phyloP scores from a whole-genome alignment of 1,140 invertebrate species.

The Brachionus paranguensis region DNA sequence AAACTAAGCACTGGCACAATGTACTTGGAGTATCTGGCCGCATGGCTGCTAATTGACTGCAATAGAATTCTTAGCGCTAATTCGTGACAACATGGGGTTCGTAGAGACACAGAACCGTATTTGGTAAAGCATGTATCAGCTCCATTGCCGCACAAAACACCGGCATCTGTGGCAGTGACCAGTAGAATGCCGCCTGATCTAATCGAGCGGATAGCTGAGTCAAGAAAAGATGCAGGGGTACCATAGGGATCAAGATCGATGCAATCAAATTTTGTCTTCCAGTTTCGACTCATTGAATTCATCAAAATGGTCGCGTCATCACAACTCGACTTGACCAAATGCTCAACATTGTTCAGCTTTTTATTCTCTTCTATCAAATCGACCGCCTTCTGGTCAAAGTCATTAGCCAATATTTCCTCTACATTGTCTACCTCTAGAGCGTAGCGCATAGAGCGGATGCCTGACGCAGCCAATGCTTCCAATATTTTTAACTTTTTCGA shows the following conservation, averaged over 20 bases:
- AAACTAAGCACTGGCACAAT: slow-evolving; percentile 83
- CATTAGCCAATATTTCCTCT: slow-evolving; percentile 69
- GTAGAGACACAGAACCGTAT: slow-evolving; percentile 83
- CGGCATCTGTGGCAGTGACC: slow-evolving; percentile 96
- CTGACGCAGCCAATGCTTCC: slow-evolving; percentile 90
- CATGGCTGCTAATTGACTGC: slow-evolving; percentile 79
- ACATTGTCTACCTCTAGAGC: slow-evolving; percentile 72
- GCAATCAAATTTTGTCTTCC: slow-evolving; percentile 62
- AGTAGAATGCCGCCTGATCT: slow-evolving; percentile 64
- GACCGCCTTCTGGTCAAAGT: slow-evolving; percentile 79
- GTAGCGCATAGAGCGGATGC: slow-evolving; percentile 87
- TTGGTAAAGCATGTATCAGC: slow-evolving; percentile 84
- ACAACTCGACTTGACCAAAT: slow-evolving; percentile 64
- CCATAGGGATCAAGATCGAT: slow-evolving; percentile 97
- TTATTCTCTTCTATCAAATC: slow-evolving; percentile 78
- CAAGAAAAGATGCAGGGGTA: slow-evolving; percentile 83
- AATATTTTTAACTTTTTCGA: slow-evolving; percentile 52
- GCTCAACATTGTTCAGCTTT: slow-evolving; percentile 67
- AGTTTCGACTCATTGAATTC: slow-evolving; percentile 42
- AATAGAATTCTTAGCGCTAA: slow-evolving; percentile 86
- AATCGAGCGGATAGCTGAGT: neutral
- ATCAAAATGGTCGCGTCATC: slow-evolving; percentile 52
- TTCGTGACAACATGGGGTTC: slow-evolving; percentile 82
- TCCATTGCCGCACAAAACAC: slow-evolving; percentile 86
- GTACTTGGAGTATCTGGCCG: slow-evolving; percentile 83